Conservation (phyloP, 2,113 vertebrate species). For the Fukomys damarensis region DNA sequence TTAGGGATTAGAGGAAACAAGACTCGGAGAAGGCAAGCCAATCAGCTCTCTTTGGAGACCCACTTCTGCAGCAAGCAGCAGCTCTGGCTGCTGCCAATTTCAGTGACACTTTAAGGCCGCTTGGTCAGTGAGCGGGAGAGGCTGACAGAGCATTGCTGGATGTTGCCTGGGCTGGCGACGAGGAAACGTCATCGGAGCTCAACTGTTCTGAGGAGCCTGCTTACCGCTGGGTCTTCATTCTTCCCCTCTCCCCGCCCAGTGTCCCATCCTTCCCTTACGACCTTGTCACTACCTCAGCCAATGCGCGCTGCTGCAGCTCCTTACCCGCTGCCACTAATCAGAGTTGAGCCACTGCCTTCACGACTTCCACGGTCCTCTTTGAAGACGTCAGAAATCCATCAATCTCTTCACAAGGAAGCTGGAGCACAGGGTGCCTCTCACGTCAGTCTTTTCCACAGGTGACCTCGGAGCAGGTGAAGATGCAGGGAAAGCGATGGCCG, state of each 20-base stretch:
- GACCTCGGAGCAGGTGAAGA: accelerated
- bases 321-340: too few relatives aligned
- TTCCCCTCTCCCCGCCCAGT: accelerated
- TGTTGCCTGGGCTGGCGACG: too few relatives aligned
- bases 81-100: too few relatives aligned
- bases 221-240: background rate
- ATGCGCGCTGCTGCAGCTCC: accelerated
- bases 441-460: background rate
- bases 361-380: background rate
- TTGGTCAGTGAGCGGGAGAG: accelerated
- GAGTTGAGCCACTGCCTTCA: background rate
- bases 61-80: accelerated
- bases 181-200: background rate
- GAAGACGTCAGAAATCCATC: background rate
- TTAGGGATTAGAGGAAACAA: too few relatives aligned
- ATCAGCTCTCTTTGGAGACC: accelerated
- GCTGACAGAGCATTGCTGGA: too few relatives aligned
- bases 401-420: background rate
- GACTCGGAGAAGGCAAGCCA: accelerated
- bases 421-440: too few relatives aligned
- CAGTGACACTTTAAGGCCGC: accelerated
- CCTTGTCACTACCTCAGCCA: background rate
- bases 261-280: background rate
- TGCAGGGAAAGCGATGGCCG: accelerated
- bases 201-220: too few relatives aligned